phyloP scores from a whole-genome alignment of 2,888 invertebrate species.

The Trachelus stipa region DNA sequence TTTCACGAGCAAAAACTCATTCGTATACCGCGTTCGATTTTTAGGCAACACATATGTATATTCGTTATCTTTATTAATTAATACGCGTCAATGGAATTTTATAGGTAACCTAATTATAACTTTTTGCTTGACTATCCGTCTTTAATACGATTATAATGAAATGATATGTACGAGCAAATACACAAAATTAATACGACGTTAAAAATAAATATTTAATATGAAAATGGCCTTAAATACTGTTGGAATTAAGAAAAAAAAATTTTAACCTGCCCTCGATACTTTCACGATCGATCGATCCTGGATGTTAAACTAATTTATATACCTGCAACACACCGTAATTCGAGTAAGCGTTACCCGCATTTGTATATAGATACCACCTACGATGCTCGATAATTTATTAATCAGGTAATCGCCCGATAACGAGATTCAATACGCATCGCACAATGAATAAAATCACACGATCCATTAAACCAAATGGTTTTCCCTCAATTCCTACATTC shows the following conservation, averaged over 20 bases:
- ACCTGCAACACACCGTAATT: neutral
- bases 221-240: neutral
- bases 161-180: no score
- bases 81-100: neutral
- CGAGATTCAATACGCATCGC: neutral
- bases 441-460: neutral
- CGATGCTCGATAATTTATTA: neutral
- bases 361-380: neutral
- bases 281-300: neutral
- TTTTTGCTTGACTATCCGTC: no score
- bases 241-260: neutral
- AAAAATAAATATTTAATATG: no score
- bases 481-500: neutral
- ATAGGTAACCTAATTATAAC: neutral
- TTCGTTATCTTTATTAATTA: no score
- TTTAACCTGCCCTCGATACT: neutral
- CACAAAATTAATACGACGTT: neutral
- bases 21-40: neutral
- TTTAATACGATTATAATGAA: no score
- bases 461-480: neutral
- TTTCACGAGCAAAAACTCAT: neutral
- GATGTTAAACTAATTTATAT: neutral
- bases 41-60: no score
- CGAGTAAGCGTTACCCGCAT: no score
- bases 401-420: neutral